Evolutionary conservation across 1,140 invertebrate species (phyloP), one percentile per base, ranked within the genome.

Genomic region (Elymnias hypermnestra): DNA sequence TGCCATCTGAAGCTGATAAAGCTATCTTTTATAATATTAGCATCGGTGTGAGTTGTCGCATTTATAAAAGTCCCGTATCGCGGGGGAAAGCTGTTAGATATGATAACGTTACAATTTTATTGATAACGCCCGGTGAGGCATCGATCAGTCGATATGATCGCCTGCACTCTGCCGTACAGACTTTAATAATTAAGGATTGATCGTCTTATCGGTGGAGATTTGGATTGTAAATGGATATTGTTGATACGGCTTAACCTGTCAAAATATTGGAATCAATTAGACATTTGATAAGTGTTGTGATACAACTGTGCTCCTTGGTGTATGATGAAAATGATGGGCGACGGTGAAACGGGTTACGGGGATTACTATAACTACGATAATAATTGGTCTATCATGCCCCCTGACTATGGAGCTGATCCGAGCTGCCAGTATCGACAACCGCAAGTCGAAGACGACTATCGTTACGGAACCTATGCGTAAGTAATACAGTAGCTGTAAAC

Each of bases 331-430:
- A 88, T 87, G 86, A 87, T 87, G 72, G 75, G 67, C 21, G 86
- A 87, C 53, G 71, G 68, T 15, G 83, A 86, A 33, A 82, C 86
- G 78, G 74, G 71, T 21, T 83, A 79, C 29, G 74, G 69, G 8
- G 87, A 88, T 28, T 87, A 91, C 55, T 90, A 91, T 47, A 88
- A 85, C 51, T 92, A 92, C 58, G 91, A 92, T 60, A 86, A 88
- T 54, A 88, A 88, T 53, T 92, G 91, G 91, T 87, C 91, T 51
- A 86, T 91, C 29, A 89, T 91, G 44, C 91, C 91, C 5, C 90
- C 91, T 54, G 91, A 92, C 76, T 92, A 93, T 69, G 81, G 57
- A 15, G 57, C 56, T 10, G 77, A 78, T 7, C 64, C 68, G n/a
- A 57, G 52, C 33, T 75, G 71, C 41, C 75, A 75, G 43, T 62